phyloP scores from a whole-genome alignment of 2,113 vertebrate genomes.

The Microtus pennsylvanicus region DNA sequence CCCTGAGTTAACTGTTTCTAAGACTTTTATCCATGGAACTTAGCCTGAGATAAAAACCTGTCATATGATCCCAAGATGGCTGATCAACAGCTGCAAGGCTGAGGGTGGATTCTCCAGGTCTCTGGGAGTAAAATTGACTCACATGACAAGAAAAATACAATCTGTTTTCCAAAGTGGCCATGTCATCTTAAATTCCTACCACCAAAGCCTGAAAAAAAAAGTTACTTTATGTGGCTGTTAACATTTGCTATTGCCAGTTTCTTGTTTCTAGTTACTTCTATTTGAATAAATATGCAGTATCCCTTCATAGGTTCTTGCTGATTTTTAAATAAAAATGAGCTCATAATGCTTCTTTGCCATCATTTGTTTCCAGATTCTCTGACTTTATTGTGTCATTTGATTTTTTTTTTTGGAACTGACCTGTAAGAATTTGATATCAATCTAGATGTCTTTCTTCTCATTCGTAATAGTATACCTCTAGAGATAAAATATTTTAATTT shows the following conservation, averaged over 20 bases:
- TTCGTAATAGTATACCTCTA: neutral
- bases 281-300: neutral
- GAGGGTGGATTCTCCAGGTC: neutral
- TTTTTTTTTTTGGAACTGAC: neutral
- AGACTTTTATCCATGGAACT: too few species aligned
- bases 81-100: neutral
- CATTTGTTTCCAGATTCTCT: neutral
- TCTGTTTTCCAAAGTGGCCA: constrained; percentile 31
- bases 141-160: neutral
- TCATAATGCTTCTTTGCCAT: neutral
- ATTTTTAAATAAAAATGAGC: neutral
- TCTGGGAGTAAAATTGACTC: neutral
- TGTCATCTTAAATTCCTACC: neutral
- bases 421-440: neutral
- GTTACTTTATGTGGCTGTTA: neutral
- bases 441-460: neutral
- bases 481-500: constrained; percentile 12
- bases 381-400: neutral
- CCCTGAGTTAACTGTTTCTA: neutral
- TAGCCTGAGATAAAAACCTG: neutral
- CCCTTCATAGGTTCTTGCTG: constrained; percentile 14
- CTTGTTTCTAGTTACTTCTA: neutral
- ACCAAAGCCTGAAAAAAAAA: neutral
- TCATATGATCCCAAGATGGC: neutral
- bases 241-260: neutral